Evolutionary conservation across 2,888 invertebrate species (phyloP), one percentile per base, ranked within the genome.

Genomic region (Atrina japonica): DNA sequence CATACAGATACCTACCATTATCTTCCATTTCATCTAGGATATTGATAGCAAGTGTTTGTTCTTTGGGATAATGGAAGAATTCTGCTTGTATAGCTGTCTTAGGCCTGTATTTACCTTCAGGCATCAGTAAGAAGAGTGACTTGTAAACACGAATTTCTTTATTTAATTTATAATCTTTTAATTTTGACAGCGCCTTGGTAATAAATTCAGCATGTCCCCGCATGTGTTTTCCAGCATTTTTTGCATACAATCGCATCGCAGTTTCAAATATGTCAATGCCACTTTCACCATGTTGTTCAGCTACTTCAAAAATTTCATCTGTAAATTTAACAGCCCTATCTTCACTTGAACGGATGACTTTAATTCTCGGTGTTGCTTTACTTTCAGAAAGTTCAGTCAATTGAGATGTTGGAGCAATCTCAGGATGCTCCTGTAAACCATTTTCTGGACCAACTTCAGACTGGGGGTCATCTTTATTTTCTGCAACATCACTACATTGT

Each of bases 201-300:
- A 99, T 96, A 91, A 99, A 99, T 86, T 98, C 97, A 0, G 97
- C 96, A 89, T 97, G 96, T 50, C 97, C 97, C 70, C 95, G 92
- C 74, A 95, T 93, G 83, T 94, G 93, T 0, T 92, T 92, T 80
- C 94, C 94, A 49, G 93, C 92, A 30, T 84, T 80, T 2, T 92
- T 92, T 82, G 94, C 92, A 86, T 95, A 98, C 73, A 95, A 93
- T 80, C 83, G 66, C 3, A 87, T 70, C 16, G 87, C 88, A 27
- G 71, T 66, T 5, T 71, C 56, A 70, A 88, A 90, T 29, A 85
- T 83, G 52, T 78, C 66, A 67, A 61, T 47, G 2, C 45, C 35
- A 27, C 53, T 63, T 43, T 52, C 40, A 30, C 53, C 29, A 6
- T 49, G 35, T 16, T 61, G 16, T 25, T 60, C 35, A 5, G 29